Evolutionary conservation across 2,888 invertebrate genomes (phyloP).

Genomic region (Hemicrepidius hirtus): DNA sequence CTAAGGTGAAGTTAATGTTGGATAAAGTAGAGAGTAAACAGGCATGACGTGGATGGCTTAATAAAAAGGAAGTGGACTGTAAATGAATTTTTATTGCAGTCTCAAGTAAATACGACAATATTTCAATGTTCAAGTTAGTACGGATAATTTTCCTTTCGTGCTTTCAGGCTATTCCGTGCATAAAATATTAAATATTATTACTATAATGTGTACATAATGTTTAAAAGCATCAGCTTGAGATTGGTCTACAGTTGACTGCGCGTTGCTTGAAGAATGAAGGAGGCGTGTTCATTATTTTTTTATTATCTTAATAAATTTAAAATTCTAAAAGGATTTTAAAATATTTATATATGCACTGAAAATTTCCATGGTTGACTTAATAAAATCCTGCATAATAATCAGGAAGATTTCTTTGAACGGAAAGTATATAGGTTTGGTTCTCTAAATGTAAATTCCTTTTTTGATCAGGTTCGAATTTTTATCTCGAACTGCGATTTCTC

Average conservation of each 20-base stretch:
- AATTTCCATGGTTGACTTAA: too few relatives aligned
- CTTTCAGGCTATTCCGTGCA: constrained; percentile 3
- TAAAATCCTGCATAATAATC: too few relatives aligned
- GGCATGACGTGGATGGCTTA: constrained; percentile 21
- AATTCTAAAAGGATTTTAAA: too few relatives aligned
- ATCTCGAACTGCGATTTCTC: too few relatives aligned
- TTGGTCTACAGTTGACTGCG: neutral
- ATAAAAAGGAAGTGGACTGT: constrained; percentile 25
- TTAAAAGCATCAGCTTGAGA: neutral
- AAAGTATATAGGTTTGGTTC: too few relatives aligned
- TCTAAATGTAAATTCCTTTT: too few relatives aligned
- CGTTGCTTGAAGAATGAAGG: neutral
- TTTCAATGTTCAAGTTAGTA: constrained; percentile 4
- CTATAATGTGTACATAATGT: neutral
- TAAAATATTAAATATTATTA: constrained; percentile 21
- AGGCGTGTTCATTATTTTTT: neutral
- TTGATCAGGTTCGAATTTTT: too few relatives aligned
- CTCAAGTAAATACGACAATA: constrained; percentile 1
- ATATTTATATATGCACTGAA: too few relatives aligned
- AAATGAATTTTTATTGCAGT: constrained; percentile 13
- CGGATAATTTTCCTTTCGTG: constrained; percentile 14
- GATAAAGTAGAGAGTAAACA: constrained; percentile 2
- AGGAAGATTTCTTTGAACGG: too few relatives aligned
- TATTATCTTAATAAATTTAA: neutral
- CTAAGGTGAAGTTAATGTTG: constrained; percentile 7